A percentile compares a stretch with the other conserved stretches of the same genome.
Conservation (phyloP, 2,888 invertebrate species). For the Polyploca ridens region DNA sequence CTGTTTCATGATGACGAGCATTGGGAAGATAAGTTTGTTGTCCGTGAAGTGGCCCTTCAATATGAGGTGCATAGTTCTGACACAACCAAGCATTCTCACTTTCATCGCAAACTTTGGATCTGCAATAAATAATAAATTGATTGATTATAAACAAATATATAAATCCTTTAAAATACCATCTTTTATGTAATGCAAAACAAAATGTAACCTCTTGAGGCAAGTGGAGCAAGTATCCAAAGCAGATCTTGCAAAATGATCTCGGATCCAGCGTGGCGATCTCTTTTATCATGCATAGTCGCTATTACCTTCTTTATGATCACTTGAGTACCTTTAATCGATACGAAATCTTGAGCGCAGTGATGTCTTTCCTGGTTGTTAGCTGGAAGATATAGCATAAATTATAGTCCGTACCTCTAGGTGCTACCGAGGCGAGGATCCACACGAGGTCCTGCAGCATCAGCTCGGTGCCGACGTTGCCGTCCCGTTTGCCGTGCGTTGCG, state of each 20-base stretch:
- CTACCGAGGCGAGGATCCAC: constrained; percentile 85
- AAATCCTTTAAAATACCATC: too few species aligned
- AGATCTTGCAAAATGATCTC: constrained; percentile 82
- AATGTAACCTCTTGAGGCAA: constrained; percentile 76
- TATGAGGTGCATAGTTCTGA: constrained; percentile 85
- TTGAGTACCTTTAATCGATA: constrained; percentile 78
- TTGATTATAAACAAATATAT: too few species aligned
- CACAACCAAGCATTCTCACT: constrained; percentile 85
- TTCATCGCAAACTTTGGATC: constrained; percentile 87
- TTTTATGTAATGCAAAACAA: constrained; percentile 12
- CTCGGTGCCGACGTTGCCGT: constrained; percentile 78
- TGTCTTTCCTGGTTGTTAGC: constrained; percentile 74
- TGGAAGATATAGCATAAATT: constrained; percentile 55
- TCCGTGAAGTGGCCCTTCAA: constrained; percentile 85
- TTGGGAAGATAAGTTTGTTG: constrained; percentile 83
- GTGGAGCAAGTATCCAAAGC: constrained; percentile 83
- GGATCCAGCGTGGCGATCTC: constrained; percentile 68
- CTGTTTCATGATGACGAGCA: constrained; percentile 85
- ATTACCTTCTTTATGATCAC: constrained; percentile 77
- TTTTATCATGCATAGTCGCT: constrained; percentile 73
- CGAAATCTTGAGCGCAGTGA: constrained; percentile 78
- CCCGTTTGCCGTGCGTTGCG: constrained; percentile 80
- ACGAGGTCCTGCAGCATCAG: constrained; percentile 84
- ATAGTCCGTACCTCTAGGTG: constrained; percentile 76
- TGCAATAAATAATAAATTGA: constrained; percentile 46